Percentiles rank a stretch among this genome's conserved stretches.
Evolutionary conservation across 2,888 invertebrate genomes (phyloP).

Genomic region (Malthinus seriepunctatus): DNA sequence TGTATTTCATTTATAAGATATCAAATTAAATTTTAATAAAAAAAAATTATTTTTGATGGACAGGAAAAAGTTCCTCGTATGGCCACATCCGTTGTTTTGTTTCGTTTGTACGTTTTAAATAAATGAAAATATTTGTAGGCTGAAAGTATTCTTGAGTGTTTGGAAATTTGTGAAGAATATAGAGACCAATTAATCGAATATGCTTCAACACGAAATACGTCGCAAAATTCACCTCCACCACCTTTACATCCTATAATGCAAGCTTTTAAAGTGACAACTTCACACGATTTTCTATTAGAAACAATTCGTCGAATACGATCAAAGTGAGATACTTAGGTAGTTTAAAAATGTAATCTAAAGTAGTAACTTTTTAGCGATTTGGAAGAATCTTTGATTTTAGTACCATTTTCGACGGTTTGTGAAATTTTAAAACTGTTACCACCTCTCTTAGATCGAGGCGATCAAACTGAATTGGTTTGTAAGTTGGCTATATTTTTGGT

Average conservation of each 20-base stretch:
- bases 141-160: conserved; percentile 88
- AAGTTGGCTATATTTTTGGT: conserved; percentile 78
- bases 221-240: conserved; percentile 55
- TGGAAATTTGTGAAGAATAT: conserved; percentile 74
- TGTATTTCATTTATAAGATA: too few species aligned
- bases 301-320: conserved; percentile 78
- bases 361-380: conserved; percentile 71
- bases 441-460: conserved; percentile 67
- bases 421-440: conserved; percentile 76
- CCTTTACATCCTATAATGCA: conserved; percentile 79
- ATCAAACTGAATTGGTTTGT: conserved; percentile 75
- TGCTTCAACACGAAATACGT: conserved; percentile 47
- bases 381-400: conserved; percentile 83
- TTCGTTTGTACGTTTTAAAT: too few species aligned
- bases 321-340: conserved; percentile 61
- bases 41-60: too few species aligned
- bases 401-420: conserved; percentile 83
- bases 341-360: neutral
- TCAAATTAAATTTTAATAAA: too few species aligned
- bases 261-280: conserved; percentile 72
- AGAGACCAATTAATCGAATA: conserved; percentile 62
- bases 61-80: too few species aligned
- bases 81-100: too few species aligned
- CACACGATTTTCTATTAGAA: conserved; percentile 81
- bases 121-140: too few species aligned